Evolutionary conservation across 2,797 vertebrate genomes (phyloP).

Genomic region (Picus viridis): DNA sequence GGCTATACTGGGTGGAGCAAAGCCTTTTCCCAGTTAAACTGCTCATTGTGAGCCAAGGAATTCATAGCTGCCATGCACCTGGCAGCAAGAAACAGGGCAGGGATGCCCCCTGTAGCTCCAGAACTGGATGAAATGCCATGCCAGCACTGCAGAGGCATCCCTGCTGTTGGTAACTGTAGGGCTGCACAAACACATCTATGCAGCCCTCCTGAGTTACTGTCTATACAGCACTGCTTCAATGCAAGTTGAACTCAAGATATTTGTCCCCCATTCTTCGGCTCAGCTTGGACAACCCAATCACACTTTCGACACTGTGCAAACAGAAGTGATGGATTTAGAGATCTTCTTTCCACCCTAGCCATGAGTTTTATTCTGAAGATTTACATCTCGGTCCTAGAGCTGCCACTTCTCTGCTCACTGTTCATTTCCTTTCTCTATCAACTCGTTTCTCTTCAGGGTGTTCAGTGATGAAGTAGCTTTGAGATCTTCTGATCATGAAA

Average conservation of each 20-base stretch:
- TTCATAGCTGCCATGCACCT: background rate
- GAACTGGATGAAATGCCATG: background rate
- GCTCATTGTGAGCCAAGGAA: background rate
- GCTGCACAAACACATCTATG: background rate
- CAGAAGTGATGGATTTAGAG: background rate
- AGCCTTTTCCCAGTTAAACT: background rate
- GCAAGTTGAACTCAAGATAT: background rate
- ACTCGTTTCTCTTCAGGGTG: background rate
- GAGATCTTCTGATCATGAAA: too few relatives aligned
- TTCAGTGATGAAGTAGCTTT: background rate
- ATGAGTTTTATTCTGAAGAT: background rate
- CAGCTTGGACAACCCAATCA: background rate
- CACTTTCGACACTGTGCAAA: background rate
- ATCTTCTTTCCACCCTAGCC: background rate
- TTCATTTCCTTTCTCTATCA: background rate
- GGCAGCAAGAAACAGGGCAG: background rate
- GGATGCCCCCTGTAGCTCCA: background rate
- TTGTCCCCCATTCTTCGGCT: background rate
- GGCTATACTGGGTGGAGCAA: background rate
- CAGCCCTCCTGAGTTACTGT: background rate
- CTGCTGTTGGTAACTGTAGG: background rate
- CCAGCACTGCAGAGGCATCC: background rate
- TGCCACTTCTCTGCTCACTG: background rate
- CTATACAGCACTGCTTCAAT: rapidly evolving
- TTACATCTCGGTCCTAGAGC: background rate